Base-by-base conservation (phyloP, 2,797 vertebrate species). In the Sebastes kiyomatsui region DNA sequence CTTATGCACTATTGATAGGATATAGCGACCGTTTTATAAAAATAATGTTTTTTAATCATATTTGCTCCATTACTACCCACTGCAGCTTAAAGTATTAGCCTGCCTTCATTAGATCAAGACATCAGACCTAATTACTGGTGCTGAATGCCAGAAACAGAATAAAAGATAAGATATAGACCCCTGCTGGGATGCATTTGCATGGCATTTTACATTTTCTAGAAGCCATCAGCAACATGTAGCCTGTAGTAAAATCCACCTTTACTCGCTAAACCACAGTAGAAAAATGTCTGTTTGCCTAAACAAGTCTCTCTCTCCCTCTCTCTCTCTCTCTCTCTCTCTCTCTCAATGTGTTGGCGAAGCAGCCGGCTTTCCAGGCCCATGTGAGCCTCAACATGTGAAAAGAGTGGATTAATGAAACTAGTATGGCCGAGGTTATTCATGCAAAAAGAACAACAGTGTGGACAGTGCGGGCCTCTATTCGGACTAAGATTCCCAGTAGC, bases 401-500 rank as follows among this genome's bases (percentile, higher is more conserved):
- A 88, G 88, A 78, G 54, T 78, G 90, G 92, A 94, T 95, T 94
- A 94, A 84, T 94, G 86, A 87, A 87, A 92, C 90, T 92, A 81
- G 86, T 64, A 68, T 72, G 83, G 75, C 68, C 52, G 75, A 82
- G 85, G 71, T 85, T 85, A 94, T 89, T 94, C 94, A 95, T 93
- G 92, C 93, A 94, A 91, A 94, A 95, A 94, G 79, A 93, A 93
- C 86, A 95, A 94, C 92, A 91, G 67, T 46, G 87, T 49, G 80
- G 84, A 82, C 82, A 87, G 82, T 85, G 80, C 62, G 49, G 81
- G 81, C 84, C 84, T 83, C 81, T 46, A 25, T 74, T 87, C 64
- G 27, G 77, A 74, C 74, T 76, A 79, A 86, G 84, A 91, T 75
- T 90, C 82, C 83, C 83, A 85, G 61, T 38, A 52, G 35, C 56